These are phyloP conservation scores for Parapristionchus giblindavisi DNA, from an alignment of 2,888 invertebrate species.

Conservation along the genomic window DNA sequence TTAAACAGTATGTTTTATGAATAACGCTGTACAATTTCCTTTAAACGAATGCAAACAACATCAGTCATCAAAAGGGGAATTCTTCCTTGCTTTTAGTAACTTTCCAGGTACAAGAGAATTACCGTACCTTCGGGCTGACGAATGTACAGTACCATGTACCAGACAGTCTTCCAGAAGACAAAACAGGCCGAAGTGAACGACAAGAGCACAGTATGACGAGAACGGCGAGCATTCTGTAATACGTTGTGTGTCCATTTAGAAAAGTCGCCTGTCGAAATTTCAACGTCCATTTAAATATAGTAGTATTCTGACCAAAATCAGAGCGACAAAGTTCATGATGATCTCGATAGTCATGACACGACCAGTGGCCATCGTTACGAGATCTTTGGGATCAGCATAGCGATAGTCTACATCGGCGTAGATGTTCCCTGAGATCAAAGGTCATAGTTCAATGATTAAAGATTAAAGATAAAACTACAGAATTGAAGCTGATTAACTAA, in stretches of 20 bases:
- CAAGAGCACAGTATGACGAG: conserved; percentile 60
- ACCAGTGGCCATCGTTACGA: conserved; percentile 65
- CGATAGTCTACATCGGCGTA: conserved; percentile 64
- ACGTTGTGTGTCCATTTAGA: conserved; percentile 10
- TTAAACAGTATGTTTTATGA: not conserved
- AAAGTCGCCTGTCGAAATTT: conserved; percentile 20
- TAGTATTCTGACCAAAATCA: conserved; percentile 49
- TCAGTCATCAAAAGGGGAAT: not conserved
- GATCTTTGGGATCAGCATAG: conserved; percentile 58
- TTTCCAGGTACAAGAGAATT: conserved; percentile 4
- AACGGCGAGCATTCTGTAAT: conserved; percentile 50
- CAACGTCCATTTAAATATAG: not conserved
- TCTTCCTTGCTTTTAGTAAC: too few relatives aligned
- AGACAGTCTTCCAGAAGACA: conserved; percentile 67
- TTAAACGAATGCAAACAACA: too few relatives aligned
- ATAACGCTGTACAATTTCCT: too few relatives aligned
- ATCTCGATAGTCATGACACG: conserved; percentile 65
- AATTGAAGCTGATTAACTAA: not conserved
- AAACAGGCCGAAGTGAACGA: conserved; percentile 61
- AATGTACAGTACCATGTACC: conserved; percentile 61
- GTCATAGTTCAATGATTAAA: not conserved
- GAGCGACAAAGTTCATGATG: conserved; percentile 58
- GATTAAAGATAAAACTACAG: not conserved
- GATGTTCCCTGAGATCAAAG: conserved; percentile 56
- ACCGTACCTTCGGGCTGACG: conserved; percentile 50